Percentiles rank a stretch among this genome's conserved stretches.
Evolutionary conservation across 2,888 invertebrate genomes (phyloP).

Genomic region (Leptopilina drosophilae): DNA sequence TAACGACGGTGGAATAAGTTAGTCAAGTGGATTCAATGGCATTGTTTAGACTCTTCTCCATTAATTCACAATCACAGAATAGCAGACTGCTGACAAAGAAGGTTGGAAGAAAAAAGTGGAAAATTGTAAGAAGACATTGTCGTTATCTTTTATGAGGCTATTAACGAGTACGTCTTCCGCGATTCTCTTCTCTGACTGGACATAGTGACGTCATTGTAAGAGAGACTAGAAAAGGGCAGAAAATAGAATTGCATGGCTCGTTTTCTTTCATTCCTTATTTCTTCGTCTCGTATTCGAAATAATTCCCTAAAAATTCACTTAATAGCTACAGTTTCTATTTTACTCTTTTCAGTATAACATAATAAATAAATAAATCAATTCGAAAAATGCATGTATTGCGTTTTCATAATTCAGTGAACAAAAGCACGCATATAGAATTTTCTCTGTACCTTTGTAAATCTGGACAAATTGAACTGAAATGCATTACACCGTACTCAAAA

Average conservation of each 20-base stretch:
- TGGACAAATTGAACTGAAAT: slow-evolving; percentile 65
- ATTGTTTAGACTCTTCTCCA: too few species aligned
- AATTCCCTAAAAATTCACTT: too few species aligned
- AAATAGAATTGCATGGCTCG: not conserved
- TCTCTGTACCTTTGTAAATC: slow-evolving; percentile 57
- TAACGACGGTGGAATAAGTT: too few species aligned
- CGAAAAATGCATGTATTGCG: not conserved
- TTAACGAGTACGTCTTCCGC: slow-evolving; percentile 75
- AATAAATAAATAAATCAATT: not conserved
- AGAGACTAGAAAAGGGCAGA: slow-evolving; percentile 57
- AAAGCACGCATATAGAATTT: slow-evolving; percentile 24
- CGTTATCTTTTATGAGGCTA: slow-evolving; percentile 77
- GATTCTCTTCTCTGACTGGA: slow-evolving; percentile 68
- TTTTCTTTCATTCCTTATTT: too few species aligned
- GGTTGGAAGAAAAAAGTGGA: slow-evolving; percentile 52
- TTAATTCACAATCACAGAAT: too few species aligned
- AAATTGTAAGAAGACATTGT: slow-evolving; percentile 75
- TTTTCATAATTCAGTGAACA: slow-evolving; percentile 42
- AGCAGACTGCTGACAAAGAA: slow-evolving; percentile 20
- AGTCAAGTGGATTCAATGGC: too few species aligned
- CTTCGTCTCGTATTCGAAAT: too few species aligned
- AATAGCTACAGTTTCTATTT: too few species aligned
- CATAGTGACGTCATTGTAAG: slow-evolving; percentile 71
- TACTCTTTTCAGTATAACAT: not conserved
- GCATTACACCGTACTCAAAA: slow-evolving; percentile 55